Base-by-base conservation (phyloP, 1,140 invertebrate genomes). In the Dinoponera quadriceps region DNA sequence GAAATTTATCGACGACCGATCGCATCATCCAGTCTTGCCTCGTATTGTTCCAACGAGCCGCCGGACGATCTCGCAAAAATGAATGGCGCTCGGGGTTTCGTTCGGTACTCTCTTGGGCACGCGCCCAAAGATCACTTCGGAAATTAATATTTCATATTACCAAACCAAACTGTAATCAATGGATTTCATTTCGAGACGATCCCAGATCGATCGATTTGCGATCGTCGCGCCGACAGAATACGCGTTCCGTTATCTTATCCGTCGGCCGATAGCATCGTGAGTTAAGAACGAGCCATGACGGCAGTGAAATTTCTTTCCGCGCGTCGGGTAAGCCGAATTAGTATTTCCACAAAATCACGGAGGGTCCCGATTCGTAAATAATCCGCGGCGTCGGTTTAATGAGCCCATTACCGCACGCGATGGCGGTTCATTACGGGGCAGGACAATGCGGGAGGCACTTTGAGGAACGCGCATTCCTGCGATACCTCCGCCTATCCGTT, bases 1-100 rank as follows among this genome's bases (percentile, higher is more conserved):
- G 85, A 88, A 82, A 88, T 88, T 87, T 85, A 87, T 85, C 44
- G 75, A 77, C 51, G 75, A 77, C 69, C 81, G 65, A 80, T 74
- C 73, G 38, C 68, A 60, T 54, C 62, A 33, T 5, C 66, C n/a
- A 38, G 66, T 59, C 13, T 49, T 54, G 33, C n/a, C 29, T 18
- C 38, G 22, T n/a, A 38, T 48, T 29, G 57, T 59, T 20, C 4
- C 49, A 29, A 9, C 48, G 29, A 51, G 25, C 66, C 27, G 84
- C 22, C 69, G 49, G 38, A 65, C 20, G 14, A 0, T 9, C 22
- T 57, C 25, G n/a, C 1, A 18, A 3, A 13, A 62, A 27, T 27
- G 29, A 66, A 72, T 69, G 25, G 49, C 20, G 25, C 29, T 73
- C 51, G 20, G n/a, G n/a, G 49, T 13, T 55, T 54, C 20, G 33